Conservation (phyloP, 64 coral and sea anemone species). For the Montipora cactus region DNA sequence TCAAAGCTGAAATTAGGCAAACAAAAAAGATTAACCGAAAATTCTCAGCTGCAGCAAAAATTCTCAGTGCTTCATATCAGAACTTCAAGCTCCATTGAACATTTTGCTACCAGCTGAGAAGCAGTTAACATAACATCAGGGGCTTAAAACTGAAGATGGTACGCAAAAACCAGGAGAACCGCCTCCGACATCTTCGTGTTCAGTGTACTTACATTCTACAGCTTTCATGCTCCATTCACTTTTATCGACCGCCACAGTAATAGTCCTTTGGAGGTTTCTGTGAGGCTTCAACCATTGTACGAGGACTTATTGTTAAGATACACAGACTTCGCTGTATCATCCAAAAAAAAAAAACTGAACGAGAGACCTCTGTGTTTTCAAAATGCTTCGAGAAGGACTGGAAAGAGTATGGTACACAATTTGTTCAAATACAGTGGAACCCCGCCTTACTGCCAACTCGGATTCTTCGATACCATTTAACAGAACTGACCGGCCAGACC, state of each 20-base stretch:
- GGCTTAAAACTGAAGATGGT: too few species aligned
- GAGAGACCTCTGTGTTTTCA: not conserved
- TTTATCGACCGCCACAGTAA: constrained; percentile 1
- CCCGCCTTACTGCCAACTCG: not conserved
- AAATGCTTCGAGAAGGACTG: not conserved
- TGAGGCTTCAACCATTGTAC: constrained; percentile 3
- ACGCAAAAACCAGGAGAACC: not conserved
- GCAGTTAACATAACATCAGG: too few species aligned
- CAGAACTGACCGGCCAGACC: too few species aligned
- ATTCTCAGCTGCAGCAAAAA: too few species aligned
- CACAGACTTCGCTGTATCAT: not conserved
- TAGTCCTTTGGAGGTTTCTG: not conserved
- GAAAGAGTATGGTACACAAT: not conserved
- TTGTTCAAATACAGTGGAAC: too few species aligned
- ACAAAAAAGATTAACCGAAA: too few species aligned
- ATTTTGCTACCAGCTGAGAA: not conserved
- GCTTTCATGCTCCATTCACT: constrained; percentile 21
- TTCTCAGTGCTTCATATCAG: too few species aligned
- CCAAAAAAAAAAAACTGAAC: too few species aligned
- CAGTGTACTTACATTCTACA: constrained; percentile 19
- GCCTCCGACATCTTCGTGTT: too few species aligned
- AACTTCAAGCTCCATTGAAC: not conserved
- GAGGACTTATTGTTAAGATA: too few species aligned
- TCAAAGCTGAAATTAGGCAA: too few species aligned
- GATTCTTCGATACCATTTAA: not conserved